A percentile compares a stretch with the other conserved stretches of the same genome.
Evolutionary conservation across 2,797 vertebrate genomes (phyloP).

Genomic region (Hafferia zeledoni): DNA sequence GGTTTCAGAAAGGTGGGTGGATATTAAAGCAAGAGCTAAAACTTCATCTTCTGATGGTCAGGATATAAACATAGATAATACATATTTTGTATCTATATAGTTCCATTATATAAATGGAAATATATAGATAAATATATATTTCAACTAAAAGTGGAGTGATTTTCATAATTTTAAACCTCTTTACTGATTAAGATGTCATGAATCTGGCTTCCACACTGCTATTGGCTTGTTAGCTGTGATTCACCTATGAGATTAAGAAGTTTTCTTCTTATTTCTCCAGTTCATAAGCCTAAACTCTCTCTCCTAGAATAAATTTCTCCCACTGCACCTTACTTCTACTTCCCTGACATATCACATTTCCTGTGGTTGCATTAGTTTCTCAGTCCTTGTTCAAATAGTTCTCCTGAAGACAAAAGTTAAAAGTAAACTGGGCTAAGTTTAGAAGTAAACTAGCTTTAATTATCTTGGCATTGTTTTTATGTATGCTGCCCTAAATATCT

Average conservation of each 20-base stretch:
- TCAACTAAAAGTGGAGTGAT: neutral
- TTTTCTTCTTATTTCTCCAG: neutral
- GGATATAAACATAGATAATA: neutral
- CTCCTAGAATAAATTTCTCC: neutral
- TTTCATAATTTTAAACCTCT: neutral
- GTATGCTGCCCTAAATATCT: neutral
- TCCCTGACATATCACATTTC: neutral
- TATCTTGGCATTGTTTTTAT: constrained; percentile 2
- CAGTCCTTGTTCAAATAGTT: neutral
- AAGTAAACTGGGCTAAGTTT: constrained; percentile 29
- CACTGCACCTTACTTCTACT: neutral
- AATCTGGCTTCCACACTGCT: neutral
- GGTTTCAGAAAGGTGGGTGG: neutral
- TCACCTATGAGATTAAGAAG: neutral
- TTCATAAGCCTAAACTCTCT: neutral
- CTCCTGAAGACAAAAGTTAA: constrained; percentile 10
- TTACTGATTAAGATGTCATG: neutral
- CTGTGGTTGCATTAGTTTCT: neutral
- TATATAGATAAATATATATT: neutral
- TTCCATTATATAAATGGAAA: neutral
- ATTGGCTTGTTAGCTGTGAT: neutral
- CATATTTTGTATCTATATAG: neutral
- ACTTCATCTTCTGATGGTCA: neutral
- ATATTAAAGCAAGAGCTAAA: neutral
- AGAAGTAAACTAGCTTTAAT: constrained; percentile 20